Base-by-base conservation (phyloP, 1,140 invertebrate species). In the Littorina saxatilis region DNA sequence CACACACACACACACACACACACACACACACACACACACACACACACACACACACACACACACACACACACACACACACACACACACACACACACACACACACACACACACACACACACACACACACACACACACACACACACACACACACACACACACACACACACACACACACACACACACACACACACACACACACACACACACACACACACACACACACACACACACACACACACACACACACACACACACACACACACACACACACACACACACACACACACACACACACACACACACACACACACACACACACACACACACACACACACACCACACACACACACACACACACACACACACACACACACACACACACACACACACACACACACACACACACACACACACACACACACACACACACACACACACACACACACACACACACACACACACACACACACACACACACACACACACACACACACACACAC, bases 1-100 rank as follows among this genome's bases (percentile, higher is more conserved):
- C 58, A 61, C 58, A 61, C 58, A 61, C 58, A 61, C 58, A 61
- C 58, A 61, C 58, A 61, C 58, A 61, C 50, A 52, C 50, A 52
- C 50, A n/a, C 43, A 47, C 43, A 47, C 43, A 47, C 43, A 47
- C 43, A 47, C 43, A 47, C 43, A 47, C 43, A 47, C 43, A 47
- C 43, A 47, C 43, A 47, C 43, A 47, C 43, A 47, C 43, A 47
- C 43, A 47, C 43, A 47, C 43, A 47, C 43, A 47, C 43, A 47
- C 43, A 47, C 43, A 47, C 43, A 47, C 43, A 47, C 43, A 47
- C 27, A 61, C 58, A 61, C 58, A 61, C 58, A 61, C 58, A 61
- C 58, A 61, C 58, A 61, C 58, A 61, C 58, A 61, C 58, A 23
- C 58, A 61, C 58, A 23, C 58, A 61, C 58, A 23, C 58, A 61